These are phyloP conservation scores for Pachyuromys duprasi DNA, from an alignment of 2,797 vertebrate species.

Conservation along the genomic window DNA sequence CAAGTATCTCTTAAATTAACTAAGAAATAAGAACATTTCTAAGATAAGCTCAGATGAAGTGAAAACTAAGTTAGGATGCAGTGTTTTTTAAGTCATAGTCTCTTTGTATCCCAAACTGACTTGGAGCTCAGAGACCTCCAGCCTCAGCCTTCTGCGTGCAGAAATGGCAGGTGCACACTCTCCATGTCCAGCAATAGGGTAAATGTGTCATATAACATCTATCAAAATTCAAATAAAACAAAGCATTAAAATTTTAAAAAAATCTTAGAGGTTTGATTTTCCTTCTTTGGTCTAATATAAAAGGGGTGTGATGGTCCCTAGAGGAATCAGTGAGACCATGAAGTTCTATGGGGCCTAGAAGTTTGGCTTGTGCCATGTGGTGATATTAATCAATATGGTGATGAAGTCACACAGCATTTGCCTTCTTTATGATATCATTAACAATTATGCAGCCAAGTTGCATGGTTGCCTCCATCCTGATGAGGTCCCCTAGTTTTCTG, in stretches of 20 bases:
- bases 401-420: neutral
- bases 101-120: neutral
- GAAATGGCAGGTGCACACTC: neutral
- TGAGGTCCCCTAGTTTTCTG: neutral
- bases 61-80: neutral
- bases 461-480: neutral
- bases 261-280: neutral
- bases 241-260: neutral
- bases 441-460: neutral
- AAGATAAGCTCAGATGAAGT: neutral
- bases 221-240: neutral
- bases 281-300: neutral
- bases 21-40: neutral
- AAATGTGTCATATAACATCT: neutral
- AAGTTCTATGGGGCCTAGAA: neutral
- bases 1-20: neutral
- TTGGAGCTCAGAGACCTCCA: neutral
- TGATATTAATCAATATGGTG: neutral
- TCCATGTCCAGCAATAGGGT: neutral
- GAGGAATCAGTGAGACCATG: neutral
- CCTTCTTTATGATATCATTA: neutral
- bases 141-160: neutral
- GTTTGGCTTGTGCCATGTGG: neutral
- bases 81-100: neutral
- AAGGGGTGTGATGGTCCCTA: neutral